Conservation (phyloP, 2,797 vertebrate species). For the Avahi laniger region DNA sequence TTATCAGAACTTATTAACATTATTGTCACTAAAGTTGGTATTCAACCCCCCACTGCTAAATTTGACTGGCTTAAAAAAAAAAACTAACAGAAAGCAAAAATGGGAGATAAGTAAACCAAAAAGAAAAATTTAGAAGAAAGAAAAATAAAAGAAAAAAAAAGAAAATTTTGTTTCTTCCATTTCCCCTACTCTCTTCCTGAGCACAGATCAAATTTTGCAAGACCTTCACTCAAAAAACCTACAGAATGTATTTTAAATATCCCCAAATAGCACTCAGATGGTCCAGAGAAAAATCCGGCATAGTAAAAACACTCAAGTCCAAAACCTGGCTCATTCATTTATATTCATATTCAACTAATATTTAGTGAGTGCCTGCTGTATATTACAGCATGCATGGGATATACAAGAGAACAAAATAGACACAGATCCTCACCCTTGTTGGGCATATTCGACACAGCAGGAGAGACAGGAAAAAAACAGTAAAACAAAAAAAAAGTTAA, state of each 20-base stretch:
- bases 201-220: neutral
- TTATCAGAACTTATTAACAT: too few relatives aligned
- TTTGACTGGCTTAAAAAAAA: too few relatives aligned
- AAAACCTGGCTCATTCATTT: neutral
- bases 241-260: neutral
- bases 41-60: too few relatives aligned
- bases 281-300: neutral
- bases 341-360: neutral
- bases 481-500: neutral
- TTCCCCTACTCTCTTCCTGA: neutral
- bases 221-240: neutral
- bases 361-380: neutral
- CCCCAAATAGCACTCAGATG: neutral
- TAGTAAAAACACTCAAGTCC: neutral
- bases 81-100: neutral
- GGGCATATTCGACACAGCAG: neutral
- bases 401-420: neutral
- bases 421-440: neutral
- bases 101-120: neutral
- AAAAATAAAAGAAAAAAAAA: too few relatives aligned
- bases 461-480: neutral
- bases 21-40: too few relatives aligned
- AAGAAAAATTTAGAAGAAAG: neutral
- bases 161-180: neutral
- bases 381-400: neutral